Evolutionary conservation across 2,888 invertebrate genomes (phyloP).

Genomic region (Dryobota labecula): DNA sequence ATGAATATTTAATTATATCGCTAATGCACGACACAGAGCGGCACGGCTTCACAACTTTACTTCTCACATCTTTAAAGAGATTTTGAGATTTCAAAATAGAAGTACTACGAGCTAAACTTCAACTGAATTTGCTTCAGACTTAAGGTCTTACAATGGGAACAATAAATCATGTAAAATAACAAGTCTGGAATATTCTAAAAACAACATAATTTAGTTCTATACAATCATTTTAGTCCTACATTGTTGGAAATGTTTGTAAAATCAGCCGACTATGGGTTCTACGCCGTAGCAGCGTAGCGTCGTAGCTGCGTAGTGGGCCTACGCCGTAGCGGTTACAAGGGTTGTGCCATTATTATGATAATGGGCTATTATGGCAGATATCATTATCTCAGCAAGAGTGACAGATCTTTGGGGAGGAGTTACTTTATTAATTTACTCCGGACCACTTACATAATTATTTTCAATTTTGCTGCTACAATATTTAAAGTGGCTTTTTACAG

Average conservation of each 20-base stretch:
- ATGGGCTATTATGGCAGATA: constrained; percentile 77
- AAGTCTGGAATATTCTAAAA: constrained; percentile 37
- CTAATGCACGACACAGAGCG: constrained; percentile 25
- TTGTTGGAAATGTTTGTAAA: constrained; percentile 52
- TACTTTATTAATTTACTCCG: constrained; percentile 73
- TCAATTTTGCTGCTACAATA: constrained; percentile 65
- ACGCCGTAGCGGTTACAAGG: constrained; percentile 67
- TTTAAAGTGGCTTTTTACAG: constrained; percentile 59
- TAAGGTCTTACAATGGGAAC: constrained; percentile 25
- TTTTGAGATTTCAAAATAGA: constrained; percentile 2
- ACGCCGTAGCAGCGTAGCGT: constrained; percentile 25
- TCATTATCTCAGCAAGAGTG: constrained; percentile 71
- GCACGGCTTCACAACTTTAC: constrained; percentile 26
- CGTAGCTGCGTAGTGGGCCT: constrained; percentile 46
- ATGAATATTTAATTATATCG: constrained; percentile 45
- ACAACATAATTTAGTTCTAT: constrained; percentile 50
- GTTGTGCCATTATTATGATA: constrained; percentile 76
- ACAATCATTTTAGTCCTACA: constrained; percentile 50
- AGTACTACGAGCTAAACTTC: constrained; percentile 30
- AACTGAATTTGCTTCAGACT: constrained; percentile 26
- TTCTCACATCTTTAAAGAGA: constrained; percentile 24
- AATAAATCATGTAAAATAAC: constrained; percentile 48
- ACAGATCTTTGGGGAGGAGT: constrained; percentile 72
- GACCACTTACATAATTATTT: constrained; percentile 66
- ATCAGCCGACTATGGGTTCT: constrained; percentile 37